These are phyloP conservation scores for Ctenopoma kingsleyae DNA, from an alignment of 2,797 vertebrate genomes.

Conservation along the genomic window DNA sequence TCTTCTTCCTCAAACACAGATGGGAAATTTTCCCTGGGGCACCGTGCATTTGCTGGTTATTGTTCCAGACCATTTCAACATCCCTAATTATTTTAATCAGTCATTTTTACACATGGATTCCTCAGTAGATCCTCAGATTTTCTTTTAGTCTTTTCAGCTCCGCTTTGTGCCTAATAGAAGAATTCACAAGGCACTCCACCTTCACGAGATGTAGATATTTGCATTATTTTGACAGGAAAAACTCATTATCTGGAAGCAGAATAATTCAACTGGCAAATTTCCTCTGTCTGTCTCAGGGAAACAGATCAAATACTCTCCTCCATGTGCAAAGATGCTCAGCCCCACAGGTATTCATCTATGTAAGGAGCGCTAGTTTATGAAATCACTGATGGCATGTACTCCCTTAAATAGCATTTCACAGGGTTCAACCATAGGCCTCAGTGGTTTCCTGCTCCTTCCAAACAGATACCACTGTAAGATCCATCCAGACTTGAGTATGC, in stretches of 20 bases:
- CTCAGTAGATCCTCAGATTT: slow-evolving; percentile 29
- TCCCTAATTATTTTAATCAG: slow-evolving; percentile 78
- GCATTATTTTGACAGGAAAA: slow-evolving; percentile 38
- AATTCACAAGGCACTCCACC: slow-evolving; percentile 22
- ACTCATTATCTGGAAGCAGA: slow-evolving; percentile 38
- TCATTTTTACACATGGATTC: slow-evolving; percentile 75
- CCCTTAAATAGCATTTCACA: slow-evolving; percentile 65
- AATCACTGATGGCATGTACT: slow-evolving; percentile 65
- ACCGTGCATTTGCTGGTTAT: slow-evolving; percentile 76
- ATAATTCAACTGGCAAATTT: slow-evolving; percentile 39
- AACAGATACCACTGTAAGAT: slow-evolving; percentile 56
- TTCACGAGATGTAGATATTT: slow-evolving; percentile 34
- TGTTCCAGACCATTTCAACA: slow-evolving; percentile 81
- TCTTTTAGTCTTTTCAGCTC: slow-evolving; percentile 13
- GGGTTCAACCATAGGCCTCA: slow-evolving; percentile 69
- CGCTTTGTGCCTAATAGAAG: slow-evolving; percentile 6
- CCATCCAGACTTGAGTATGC: slow-evolving; percentile 59
- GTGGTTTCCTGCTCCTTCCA: slow-evolving; percentile 48
- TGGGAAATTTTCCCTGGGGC: slow-evolving; percentile 72
- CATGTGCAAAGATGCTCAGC: slow-evolving; percentile 28
- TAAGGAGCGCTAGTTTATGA: slow-evolving; percentile 57
- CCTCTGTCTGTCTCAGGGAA: slow-evolving; percentile 29
- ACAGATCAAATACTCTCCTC: slow-evolving; percentile 46
- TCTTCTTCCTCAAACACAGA: slow-evolving; percentile 72
- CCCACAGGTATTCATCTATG: slow-evolving; percentile 59